Evolutionary conservation across 2,113 vertebrate genomes (phyloP).

Genomic region (Carassius carassius): DNA sequence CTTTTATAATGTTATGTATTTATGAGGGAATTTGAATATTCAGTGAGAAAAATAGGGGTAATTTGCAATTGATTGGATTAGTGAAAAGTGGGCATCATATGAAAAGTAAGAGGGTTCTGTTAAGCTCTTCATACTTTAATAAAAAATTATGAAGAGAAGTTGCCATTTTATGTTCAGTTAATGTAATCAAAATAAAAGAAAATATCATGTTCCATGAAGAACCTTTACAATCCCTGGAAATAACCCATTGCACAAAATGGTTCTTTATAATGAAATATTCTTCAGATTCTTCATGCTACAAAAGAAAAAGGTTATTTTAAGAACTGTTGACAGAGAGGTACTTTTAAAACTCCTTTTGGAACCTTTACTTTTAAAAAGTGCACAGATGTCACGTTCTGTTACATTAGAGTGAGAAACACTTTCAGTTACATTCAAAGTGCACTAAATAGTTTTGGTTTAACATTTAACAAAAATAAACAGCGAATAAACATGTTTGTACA

Average conservation of each 20-base stretch:
- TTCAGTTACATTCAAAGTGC: not conserved
- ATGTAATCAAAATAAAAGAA: not conserved
- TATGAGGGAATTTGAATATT: not conserved
- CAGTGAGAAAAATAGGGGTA: not conserved
- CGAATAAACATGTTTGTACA: not conserved
- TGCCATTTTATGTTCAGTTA: not conserved
- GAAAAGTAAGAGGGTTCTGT: constrained; percentile 1
- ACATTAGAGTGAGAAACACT: not conserved
- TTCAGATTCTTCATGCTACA: not conserved
- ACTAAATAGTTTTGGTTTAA: not conserved
- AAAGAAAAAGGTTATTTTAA: not conserved
- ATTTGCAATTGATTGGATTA: not conserved
- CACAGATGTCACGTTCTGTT: too few relatives aligned
- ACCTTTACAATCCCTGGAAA: too few relatives aligned
- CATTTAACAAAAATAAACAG: not conserved
- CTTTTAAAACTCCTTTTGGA: not conserved
- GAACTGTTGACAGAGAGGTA: too few relatives aligned
- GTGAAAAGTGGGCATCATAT: not conserved
- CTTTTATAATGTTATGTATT: not conserved
- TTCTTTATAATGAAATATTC: not conserved
- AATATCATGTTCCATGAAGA: too few relatives aligned
- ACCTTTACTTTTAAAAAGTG: not conserved
- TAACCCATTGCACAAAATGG: not conserved
- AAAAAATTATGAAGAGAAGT: not conserved
- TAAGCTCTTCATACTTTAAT: not conserved